phyloP scores from a whole-genome alignment of 1,140 invertebrate genomes.

The Drosophila orena region DNA sequence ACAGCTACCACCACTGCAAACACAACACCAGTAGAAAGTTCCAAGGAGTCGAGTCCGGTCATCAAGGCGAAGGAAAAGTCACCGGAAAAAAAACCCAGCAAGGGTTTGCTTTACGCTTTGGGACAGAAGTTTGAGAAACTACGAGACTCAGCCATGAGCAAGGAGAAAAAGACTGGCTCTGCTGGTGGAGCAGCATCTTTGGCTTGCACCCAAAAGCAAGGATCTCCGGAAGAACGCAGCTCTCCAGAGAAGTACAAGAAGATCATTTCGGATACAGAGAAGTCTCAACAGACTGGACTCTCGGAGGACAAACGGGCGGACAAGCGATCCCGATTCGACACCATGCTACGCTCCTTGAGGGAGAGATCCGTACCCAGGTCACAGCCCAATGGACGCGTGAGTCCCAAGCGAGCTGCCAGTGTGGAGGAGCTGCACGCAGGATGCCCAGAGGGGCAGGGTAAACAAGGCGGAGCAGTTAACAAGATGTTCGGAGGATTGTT shows the following conservation, averaged over 20 bases:
- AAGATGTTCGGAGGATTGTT: slow-evolving; percentile 89
- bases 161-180: slow-evolving; percentile 60
- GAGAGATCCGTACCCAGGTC: slow-evolving; percentile 88
- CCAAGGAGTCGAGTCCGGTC: slow-evolving; percentile 72
- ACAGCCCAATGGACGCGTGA: slow-evolving; percentile 83
- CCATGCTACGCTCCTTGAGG: slow-evolving; percentile 86
- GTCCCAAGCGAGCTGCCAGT: slow-evolving; percentile 89
- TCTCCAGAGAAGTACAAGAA: slow-evolving; percentile 58
- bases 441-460: slow-evolving; percentile 85
- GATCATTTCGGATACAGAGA: slow-evolving; percentile 47
- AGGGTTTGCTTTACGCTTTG: slow-evolving; percentile 85
- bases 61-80: slow-evolving; percentile 70
- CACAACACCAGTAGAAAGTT: slow-evolving; percentile 60
- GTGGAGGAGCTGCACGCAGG: slow-evolving; percentile 87
- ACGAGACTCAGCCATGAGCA: slow-evolving; percentile 83
- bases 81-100: slow-evolving; percentile 82
- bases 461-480: slow-evolving; percentile 86
- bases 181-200: slow-evolving; percentile 17
- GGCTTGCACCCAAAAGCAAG: slow-evolving; percentile 61
- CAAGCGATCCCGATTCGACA: slow-evolving; percentile 85
- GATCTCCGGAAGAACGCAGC: slow-evolving; percentile 47
- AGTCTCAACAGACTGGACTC: neutral
- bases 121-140: slow-evolving; percentile 89
- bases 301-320: slow-evolving; percentile 64
- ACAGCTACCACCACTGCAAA: slow-evolving; percentile 64